Base-by-base conservation (phyloP, 2,797 vertebrate genomes). In the Dermochelys coriacea region DNA sequence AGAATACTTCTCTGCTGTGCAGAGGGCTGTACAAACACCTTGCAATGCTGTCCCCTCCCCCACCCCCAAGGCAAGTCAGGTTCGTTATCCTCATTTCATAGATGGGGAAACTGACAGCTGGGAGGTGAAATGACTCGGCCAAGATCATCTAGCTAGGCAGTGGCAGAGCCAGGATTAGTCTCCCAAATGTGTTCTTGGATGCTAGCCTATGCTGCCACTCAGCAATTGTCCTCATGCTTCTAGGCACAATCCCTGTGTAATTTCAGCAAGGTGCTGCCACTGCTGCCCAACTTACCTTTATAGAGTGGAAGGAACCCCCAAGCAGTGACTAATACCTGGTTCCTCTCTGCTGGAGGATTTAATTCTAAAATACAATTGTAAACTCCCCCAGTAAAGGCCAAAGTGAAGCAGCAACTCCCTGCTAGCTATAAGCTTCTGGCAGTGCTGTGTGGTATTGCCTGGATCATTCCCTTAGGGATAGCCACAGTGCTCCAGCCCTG, bases 341-440 rank as follows among this genome's bases (percentile, higher is more conserved):
- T 47, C 41, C 47, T 47, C 25, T 41, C 41, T 45, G 41, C 71
- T 74, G 5, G 4, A 34, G 18, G 18, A 88, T 1, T 1, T 8
- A 21, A 75, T 12, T 81, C 61, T 47, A 37, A 8, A 61, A n/a
- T 19, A 51, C 12, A 54, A 10, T 54, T 54, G 23, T 54, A 80
- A 61, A 8, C 27, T 52, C 37, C 15, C 12, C 10, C 1, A 0
- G 8, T 31, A 55, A 19, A 10, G 49, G 11, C 29, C 14, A 18
- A 87, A 57, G 4, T 9, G 87, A 71, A 68, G 88, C n/a, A 93
- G 51, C 3, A 51, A 79, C 2, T 57, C 25, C 27, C 12, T 57
- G 25, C 25, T 12, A 37, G n/a, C 45, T 34, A 64, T 0, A 51
- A 23, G 47, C 12, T 82, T 78, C 78, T 92, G 85, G 82, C 84